Evolutionary conservation across 2,888 invertebrate species (phyloP).

Genomic region (Drosophila testacea): DNA sequence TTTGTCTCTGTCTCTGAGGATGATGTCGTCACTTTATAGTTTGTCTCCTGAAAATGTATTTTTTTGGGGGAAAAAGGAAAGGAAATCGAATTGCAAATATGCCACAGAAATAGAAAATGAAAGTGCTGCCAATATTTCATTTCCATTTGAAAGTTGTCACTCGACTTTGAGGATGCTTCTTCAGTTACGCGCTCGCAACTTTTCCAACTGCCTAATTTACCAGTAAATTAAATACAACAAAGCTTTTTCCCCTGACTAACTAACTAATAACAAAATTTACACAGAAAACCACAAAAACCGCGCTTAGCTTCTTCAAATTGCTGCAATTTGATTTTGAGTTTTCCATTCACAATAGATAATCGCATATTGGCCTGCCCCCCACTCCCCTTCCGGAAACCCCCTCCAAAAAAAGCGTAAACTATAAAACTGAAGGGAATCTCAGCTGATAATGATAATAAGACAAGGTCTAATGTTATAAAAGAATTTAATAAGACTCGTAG

Average conservation of each 20-base stretch:
- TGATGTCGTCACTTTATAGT: conserved; percentile 9
- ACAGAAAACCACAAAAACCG: conserved; percentile 51
- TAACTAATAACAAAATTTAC: conserved; percentile 13
- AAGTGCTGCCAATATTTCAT: conserved; percentile 68
- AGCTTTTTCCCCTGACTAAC: neutral
- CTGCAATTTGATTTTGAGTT: conserved; percentile 57
- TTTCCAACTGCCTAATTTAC: conserved; percentile 39
- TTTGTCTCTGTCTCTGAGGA: conserved; percentile 1
- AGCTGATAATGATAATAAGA: no score
- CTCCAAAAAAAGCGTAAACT: conserved; percentile 35
- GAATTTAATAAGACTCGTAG: no score
- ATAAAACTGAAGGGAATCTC: no score
- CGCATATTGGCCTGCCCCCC: conserved; percentile 45
- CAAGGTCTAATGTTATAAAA: no score
- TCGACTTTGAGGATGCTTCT: conserved; percentile 55
- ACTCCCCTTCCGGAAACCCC: conserved; percentile 25
- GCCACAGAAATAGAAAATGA: conserved; percentile 53
- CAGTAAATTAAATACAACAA: conserved; percentile 47
- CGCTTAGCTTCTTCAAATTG: conserved; percentile 64
- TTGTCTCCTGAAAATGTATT: conserved; percentile 30
- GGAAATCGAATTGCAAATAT: conserved; percentile 69
- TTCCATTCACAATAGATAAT: conserved; percentile 61
- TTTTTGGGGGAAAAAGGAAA: conserved; percentile 40
- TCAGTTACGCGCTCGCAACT: conserved; percentile 58
- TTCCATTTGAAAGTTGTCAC: conserved; percentile 75